Percentiles rank a stretch among this genome's conserved stretches.
Conservation (phyloP, 2,888 invertebrate genomes). For the Myopa tessellatipennis region DNA sequence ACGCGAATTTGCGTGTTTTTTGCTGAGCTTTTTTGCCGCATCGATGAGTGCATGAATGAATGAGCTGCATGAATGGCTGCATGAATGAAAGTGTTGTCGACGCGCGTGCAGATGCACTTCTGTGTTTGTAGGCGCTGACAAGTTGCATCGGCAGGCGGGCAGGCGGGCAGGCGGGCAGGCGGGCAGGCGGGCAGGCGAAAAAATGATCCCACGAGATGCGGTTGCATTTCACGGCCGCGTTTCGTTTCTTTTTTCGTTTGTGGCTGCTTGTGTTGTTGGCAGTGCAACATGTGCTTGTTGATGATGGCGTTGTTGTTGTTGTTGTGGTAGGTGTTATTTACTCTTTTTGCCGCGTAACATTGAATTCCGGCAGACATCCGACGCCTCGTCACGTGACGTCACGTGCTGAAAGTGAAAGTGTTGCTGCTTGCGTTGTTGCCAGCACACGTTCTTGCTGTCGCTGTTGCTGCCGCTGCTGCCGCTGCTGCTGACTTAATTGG, state of each 20-base stretch:
- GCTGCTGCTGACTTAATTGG: neutral
- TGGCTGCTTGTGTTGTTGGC: neutral
- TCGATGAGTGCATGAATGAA: slow-evolving; percentile 5
- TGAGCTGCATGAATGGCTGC: neutral
- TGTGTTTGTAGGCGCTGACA: neutral
- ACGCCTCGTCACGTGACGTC: slow-evolving; percentile 5
- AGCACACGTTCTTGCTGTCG: neutral
- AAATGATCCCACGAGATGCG: slow-evolving; percentile 6
- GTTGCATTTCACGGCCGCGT: slow-evolving; percentile 14
- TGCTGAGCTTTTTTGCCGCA: slow-evolving; percentile 4
- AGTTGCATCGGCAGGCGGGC: neutral
- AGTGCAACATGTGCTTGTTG: slow-evolving; percentile 11
- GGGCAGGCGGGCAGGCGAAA: neutral
- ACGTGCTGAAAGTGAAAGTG: slow-evolving; percentile 26
- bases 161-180: neutral
- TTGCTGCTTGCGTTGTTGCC: slow-evolving; percentile 1
- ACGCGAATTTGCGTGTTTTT: slow-evolving; percentile 13
- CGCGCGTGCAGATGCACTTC: no score
- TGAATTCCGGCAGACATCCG: slow-evolving; percentile 25
- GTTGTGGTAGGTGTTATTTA: slow-evolving; percentile 1
- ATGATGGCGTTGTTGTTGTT: slow-evolving; percentile 1
- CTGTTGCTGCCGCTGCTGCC: slow-evolving; percentile 10
- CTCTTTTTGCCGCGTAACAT: slow-evolving; percentile 7
- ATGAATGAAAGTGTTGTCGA: slow-evolving; percentile 11
- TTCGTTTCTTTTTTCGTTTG: neutral